Evolutionary conservation across 2,888 invertebrate genomes (phyloP).

Genomic region (Caenorhabditis imperialis): DNA sequence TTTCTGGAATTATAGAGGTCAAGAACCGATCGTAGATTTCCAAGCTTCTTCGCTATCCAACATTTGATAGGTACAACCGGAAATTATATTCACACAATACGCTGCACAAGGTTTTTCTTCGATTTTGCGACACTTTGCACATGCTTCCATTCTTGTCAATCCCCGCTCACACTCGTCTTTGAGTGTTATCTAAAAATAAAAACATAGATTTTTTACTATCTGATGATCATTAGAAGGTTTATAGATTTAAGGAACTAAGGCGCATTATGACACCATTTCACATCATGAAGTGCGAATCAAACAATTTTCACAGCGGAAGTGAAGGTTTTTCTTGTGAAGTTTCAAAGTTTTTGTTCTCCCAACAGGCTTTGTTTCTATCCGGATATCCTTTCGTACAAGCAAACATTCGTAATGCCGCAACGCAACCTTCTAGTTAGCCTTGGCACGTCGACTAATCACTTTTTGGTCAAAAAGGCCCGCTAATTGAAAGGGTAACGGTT

Average conservation of each 20-base stretch:
- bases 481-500: no score
- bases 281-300: no score
- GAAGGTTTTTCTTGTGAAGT: no score
- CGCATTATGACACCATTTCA: no score
- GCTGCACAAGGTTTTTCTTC: conserved; percentile 33
- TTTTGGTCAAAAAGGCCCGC: conserved; percentile 36
- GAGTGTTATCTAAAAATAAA: conserved; percentile 52
- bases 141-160: conserved; percentile 40
- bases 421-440: no score
- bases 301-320: no score
- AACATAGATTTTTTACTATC: no score
- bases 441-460: conserved; percentile 32
- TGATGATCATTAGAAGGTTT: no score
- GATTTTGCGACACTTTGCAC: conserved; percentile 33
- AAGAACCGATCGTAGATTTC: conserved; percentile 38
- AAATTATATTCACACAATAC: conserved; percentile 47
- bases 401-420: no score
- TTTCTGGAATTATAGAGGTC: not conserved
- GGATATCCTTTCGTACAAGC: not conserved
- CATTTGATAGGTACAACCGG: conserved; percentile 50
- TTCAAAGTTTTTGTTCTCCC: conserved; percentile 19
- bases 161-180: conserved; percentile 46
- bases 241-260: no score
- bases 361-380: conserved; percentile 13
- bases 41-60: conserved; percentile 41